phyloP scores from a whole-genome alignment of 2,113 vertebrate genomes.

The Percina caprodes region DNA sequence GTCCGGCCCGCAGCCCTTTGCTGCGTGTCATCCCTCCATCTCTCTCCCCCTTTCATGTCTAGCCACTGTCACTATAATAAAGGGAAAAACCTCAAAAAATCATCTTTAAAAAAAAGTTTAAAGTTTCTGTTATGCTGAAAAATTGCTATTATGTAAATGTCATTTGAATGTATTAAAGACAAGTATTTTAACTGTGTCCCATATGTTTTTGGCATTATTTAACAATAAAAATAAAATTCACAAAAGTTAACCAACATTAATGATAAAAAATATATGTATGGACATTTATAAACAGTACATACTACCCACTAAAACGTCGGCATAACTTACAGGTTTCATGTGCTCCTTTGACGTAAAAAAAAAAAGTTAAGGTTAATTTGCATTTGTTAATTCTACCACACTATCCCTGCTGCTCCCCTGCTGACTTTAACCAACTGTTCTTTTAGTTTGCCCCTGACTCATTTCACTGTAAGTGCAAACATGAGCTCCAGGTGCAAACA shows the following conservation, averaged over 20 bases:
- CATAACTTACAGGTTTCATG: background rate
- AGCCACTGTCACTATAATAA: no score
- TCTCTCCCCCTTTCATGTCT: no score
- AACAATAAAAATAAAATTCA: background rate
- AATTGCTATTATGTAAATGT: conserved; percentile 1
- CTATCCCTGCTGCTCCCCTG: background rate
- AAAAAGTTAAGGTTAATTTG: background rate
- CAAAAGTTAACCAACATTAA: background rate
- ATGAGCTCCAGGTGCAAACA: conserved; percentile 64
- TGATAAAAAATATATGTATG: no score
- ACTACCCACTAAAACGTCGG: background rate
- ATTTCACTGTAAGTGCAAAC: conserved; percentile 30
- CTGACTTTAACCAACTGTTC: conserved; percentile 9
- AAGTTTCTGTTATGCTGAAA: background rate
- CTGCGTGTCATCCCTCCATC: no score
- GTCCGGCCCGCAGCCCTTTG: no score
- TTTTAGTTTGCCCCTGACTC: background rate
- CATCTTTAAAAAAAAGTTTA: no score
- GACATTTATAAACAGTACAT: background rate
- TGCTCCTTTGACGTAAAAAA: background rate
- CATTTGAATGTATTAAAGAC: conserved; percentile 24
- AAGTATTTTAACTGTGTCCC: background rate
- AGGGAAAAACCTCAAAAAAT: no score
- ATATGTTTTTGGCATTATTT: background rate
- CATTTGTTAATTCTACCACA: background rate